Percentiles rank a stretch among this genome's conserved stretches.
These are phyloP conservation scores for Champsocephalus esox DNA, from an alignment of 2,797 vertebrate species.

Conservation along the genomic window DNA sequence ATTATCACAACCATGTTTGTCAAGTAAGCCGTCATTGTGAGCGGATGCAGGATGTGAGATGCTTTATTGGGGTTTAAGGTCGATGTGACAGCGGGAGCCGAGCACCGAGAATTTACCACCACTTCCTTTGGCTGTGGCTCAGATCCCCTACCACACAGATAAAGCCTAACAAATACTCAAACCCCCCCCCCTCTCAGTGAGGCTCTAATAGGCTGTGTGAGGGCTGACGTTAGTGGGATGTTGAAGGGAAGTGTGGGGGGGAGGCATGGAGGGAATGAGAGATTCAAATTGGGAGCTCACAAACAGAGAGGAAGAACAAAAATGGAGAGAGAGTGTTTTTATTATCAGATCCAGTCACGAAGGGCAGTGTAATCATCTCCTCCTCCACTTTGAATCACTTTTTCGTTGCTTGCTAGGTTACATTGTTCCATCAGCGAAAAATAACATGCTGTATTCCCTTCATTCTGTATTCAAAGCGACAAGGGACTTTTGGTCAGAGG, in stretches of 20 bases:
- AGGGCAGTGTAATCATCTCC: constrained; percentile 25
- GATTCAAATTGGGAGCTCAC: constrained; percentile 39
- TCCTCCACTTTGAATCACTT: constrained; percentile 45
- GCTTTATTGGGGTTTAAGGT: constrained; percentile 61
- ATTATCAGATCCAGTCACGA: constrained; percentile 24
- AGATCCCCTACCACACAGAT: constrained; percentile 37
- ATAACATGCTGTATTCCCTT: constrained; percentile 41
- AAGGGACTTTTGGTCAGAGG: constrained; percentile 40
- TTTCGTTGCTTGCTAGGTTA: constrained; percentile 34
- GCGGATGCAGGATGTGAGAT: constrained; percentile 49
- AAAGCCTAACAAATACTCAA: constrained; percentile 36
- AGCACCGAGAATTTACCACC: constrained; percentile 27
- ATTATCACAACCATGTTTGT: background rate
- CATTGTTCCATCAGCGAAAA: constrained; percentile 38
- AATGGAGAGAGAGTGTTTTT: constrained; percentile 55
- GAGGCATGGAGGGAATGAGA: constrained; percentile 41
- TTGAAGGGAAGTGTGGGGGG: constrained; percentile 50
- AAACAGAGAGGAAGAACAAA: constrained; percentile 59
- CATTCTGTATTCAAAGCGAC: constrained; percentile 32
- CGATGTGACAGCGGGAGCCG: constrained; percentile 47
- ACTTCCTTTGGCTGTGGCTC: constrained; percentile 15
- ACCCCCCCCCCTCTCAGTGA: constrained; percentile 10
- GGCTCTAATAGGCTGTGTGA: constrained; percentile 34
- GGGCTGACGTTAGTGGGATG: constrained; percentile 60
- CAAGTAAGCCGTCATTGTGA: constrained; percentile 41